phyloP scores from a whole-genome alignment of 2,888 invertebrate species.

The Dysmachus trigonus region DNA sequence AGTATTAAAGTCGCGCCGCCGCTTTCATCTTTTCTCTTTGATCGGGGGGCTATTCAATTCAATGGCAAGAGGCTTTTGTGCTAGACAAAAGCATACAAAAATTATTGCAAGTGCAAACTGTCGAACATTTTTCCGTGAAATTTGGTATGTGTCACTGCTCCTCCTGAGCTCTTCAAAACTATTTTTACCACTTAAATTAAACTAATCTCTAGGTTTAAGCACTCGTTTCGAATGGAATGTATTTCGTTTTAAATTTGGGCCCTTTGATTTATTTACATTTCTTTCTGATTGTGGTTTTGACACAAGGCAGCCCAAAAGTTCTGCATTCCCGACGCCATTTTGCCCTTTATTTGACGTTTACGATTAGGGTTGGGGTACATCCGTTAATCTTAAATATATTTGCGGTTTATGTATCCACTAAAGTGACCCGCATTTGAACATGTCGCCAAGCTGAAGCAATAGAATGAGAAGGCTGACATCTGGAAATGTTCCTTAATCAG shows the following conservation, averaged over 20 bases:
- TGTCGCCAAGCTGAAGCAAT: not conserved
- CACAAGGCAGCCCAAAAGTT: slow-evolving; percentile 23
- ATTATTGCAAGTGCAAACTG: not conserved
- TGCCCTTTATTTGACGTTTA: slow-evolving; percentile 55
- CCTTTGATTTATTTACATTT: slow-evolving; percentile 41
- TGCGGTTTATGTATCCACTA: not conserved
- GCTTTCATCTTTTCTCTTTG: not conserved
- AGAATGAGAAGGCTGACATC: not conserved
- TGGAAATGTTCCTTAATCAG: not conserved
- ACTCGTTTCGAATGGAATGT: slow-evolving; percentile 19
- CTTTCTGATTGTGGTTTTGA: slow-evolving; percentile 4
- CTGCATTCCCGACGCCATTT: slow-evolving; percentile 56
- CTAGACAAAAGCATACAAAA: not conserved
- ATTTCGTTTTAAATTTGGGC: not conserved
- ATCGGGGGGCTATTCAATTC: not conserved
- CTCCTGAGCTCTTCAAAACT: not conserved
- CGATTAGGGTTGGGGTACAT: not conserved
- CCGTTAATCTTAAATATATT: not conserved
- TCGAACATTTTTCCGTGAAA: slow-evolving; percentile 5
- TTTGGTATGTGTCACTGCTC: slow-evolving; percentile 8
- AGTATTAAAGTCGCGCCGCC: not conserved
- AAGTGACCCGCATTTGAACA: not conserved
- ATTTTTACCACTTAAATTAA: not conserved
- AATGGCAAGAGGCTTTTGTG: not conserved
- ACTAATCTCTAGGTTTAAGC: not conserved